Base-by-base conservation (phyloP, 2,113 vertebrate species). In the Pseudopodoces humilis region DNA sequence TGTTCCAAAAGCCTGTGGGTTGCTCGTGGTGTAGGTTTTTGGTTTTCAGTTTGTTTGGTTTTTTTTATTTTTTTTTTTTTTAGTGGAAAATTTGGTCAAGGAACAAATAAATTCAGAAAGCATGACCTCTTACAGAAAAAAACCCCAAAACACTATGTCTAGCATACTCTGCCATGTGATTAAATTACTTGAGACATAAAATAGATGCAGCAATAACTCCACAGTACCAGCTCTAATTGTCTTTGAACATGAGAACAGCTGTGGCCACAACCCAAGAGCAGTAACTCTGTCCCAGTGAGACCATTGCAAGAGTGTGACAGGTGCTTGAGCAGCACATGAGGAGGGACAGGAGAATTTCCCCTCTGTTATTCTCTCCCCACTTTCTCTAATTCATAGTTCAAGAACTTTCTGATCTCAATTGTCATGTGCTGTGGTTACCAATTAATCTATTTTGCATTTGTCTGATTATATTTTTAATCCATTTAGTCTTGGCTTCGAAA, bases 251-350 rank as follows among this genome's bases (percentile, higher is more conserved):
- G 19, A 47, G 7, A 83, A 17, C 5, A 50, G 23, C 30, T 86
- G 23, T 27, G 52, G 9, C 22, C 49, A 39, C 31, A 90, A 24
- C 2, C 13, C 39, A 50, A 30, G 7, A 60, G 35, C 17, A 50
- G 13, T 2, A 53, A 20, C n/a, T 62, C 25, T 56, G 33, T 12
- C 13, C 50, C 47, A 47, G 11, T 33, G 27, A 30, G 47, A 35
- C 12, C 15, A 23, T 6, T 64, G 10, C 27, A 68, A 13, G 27
- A 23, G 15, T 13, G 31, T 56, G 33, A 44, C 7, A 22, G 11
- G 16, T 47, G 21, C n/a, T 55, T 37, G 7, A 47, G 23, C 14
- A 78, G 31, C 0, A 0, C 33, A 9, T 24, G 21, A 19, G 59
- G 43, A 74, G 25, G 28, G 14, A 31, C 1, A 5, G 50, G 50